These are phyloP conservation scores for Crax fasciolata DNA, from an alignment of 2,797 vertebrate genomes.

Conservation along the genomic window DNA sequence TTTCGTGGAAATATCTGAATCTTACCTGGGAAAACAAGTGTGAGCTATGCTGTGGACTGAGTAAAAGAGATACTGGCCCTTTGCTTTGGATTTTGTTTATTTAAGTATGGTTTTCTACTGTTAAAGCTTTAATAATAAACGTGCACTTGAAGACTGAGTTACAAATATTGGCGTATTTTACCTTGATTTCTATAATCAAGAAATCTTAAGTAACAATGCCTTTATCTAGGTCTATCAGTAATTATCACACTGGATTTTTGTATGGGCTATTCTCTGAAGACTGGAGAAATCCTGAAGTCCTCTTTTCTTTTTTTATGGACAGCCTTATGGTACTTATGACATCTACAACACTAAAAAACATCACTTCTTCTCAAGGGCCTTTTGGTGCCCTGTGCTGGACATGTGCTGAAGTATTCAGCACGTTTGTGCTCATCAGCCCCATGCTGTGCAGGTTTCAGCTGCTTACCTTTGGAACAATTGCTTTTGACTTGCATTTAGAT, in stretches of 20 bases:
- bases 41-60: not conserved
- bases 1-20: not conserved
- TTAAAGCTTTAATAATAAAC: not conserved
- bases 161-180: not conserved
- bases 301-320: not conserved
- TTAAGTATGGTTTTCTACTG: not conserved
- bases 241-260: not conserved
- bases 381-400: not conserved
- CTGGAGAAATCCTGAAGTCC: not conserved
- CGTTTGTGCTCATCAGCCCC: not conserved
- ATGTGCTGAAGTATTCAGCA: fast-evolving
- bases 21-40: not conserved
- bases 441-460: not conserved
- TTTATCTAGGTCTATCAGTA: not conserved
- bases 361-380: not conserved
- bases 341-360: not conserved
- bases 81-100: not conserved
- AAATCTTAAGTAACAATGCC: not conserved
- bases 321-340: not conserved
- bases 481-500: not conserved
- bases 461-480: not conserved
- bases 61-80: not conserved
- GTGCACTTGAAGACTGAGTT: not conserved
- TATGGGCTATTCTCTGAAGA: not conserved
- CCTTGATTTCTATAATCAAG: not conserved